Conservation (phyloP, 1,140 invertebrate species). For the Drosophila kanapiae region DNA sequence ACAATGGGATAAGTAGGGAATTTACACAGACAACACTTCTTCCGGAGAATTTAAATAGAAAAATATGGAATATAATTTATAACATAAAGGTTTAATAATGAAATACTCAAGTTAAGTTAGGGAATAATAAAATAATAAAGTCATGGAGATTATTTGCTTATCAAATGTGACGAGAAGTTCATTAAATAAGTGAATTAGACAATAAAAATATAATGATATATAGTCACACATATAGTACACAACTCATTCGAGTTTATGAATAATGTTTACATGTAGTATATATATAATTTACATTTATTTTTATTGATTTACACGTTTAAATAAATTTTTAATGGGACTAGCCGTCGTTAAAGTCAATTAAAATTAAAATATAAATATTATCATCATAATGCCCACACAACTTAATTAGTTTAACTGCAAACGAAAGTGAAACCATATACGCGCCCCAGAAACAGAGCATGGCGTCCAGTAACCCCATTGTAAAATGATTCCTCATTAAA, state of each 20-base stretch:
- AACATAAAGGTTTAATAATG: too few relatives aligned
- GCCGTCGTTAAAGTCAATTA: neutral
- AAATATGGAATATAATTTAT: too few relatives aligned
- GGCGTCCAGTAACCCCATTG: conserved; percentile 41
- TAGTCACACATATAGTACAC: too few relatives aligned
- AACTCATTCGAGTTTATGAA: too few relatives aligned
- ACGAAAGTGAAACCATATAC: conserved; percentile 54
- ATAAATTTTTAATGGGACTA: too few relatives aligned
- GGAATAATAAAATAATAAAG: neutral
- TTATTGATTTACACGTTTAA: neutral
- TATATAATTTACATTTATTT: neutral
- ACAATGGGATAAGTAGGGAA: conserved; percentile 38
- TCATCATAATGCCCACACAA: neutral
- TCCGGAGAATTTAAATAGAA: too few relatives aligned
- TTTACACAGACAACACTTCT: too few relatives aligned
- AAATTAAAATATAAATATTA: neutral
- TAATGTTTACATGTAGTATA: neutral
- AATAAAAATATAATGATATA: too few relatives aligned
- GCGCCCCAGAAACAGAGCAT: conserved; percentile 44
- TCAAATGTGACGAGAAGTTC: too few relatives aligned
- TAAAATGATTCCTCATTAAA: conserved; percentile 39
- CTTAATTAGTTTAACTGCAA: conserved; percentile 1
- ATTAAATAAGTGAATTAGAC: too few relatives aligned
- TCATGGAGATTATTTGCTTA: neutral
- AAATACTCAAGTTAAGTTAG: neutral